Base-by-base conservation (phyloP, 2,797 vertebrate species). In the Threskiornis aethiopicus region DNA sequence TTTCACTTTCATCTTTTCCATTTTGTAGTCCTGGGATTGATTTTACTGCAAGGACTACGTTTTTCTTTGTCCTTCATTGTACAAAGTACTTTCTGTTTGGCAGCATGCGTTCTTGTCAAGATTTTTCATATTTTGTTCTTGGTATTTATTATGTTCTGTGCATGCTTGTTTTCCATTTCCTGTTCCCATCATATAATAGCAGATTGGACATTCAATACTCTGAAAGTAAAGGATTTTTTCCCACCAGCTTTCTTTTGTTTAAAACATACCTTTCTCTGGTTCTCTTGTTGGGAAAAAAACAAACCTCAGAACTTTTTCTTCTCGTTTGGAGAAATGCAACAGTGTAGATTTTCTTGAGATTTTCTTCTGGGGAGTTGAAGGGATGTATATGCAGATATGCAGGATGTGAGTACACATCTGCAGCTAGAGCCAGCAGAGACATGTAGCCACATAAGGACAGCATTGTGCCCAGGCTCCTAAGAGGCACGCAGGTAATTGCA, bases 381-480 rank as follows among this genome's bases (percentile, higher is more conserved):
- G 10, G 19, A 22, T 1, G 2, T 73, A 3, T 29, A 4, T 20
- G 35, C 54, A 67, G 33, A 52, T 33, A 19, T 7, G 57, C 52
- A 78, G 35, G 41, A 9, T 69, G 14, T 47, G 58, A 66, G 51
- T 39, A 16, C 41, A 3, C 29, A 19, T 41, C 31, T 79, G 71
- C 72, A 87, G 59, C 22, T 62, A n/a, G 11, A 89, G 42, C 28
- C 39, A 44, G 2, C 54, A 26, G 17, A 54, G 70, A 18, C 33
- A 2, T 1, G 1, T 10, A 35, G 51, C 33, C 18, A 12, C 0
- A 0, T 17, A 46, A 62, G 47, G 42, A 47, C 69, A 87, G 57
- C 17, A 0, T 16, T 77, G 31, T 85, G 25, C 31, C 42, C 13
- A 7, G 10, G 20, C 37, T 73, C 1, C 0, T 21, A 28, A 55